Conservation (phyloP, 2,113 vertebrate genomes). For the Anser brachyrhynchus region DNA sequence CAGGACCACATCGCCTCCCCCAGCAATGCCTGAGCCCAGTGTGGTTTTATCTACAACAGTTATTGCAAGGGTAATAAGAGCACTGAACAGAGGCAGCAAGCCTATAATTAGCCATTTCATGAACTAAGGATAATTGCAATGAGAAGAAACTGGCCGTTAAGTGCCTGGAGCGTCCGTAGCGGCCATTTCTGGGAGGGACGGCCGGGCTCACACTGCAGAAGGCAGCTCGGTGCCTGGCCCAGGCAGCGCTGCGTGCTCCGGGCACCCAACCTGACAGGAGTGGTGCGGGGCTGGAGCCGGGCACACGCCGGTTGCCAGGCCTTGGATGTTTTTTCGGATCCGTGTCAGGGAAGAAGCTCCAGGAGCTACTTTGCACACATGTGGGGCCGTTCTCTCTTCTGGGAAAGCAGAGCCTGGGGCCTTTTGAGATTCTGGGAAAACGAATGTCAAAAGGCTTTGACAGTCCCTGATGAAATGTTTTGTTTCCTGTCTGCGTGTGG, state of each 20-base stretch:
- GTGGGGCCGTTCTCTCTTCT: background rate
- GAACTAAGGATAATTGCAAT: background rate
- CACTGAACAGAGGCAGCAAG: background rate
- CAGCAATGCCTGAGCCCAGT: background rate
- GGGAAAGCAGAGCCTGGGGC: background rate
- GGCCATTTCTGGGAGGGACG: background rate
- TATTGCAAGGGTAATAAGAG: background rate
- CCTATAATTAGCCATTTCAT: background rate
- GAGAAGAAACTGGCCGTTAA: background rate
- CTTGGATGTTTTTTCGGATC: background rate
- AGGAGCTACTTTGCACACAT: background rate
- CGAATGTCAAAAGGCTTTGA: too few species aligned
- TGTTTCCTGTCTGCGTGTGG: background rate
- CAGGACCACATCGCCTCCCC: background rate
- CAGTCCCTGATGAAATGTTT: background rate
- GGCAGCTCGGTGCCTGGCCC: too few species aligned
- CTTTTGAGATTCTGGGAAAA: background rate
- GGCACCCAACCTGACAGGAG: too few species aligned
- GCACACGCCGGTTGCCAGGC: background rate
- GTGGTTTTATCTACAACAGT: accelerated
- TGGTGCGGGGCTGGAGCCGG: background rate
- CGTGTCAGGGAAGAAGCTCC: background rate
- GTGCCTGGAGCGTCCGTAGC: background rate
- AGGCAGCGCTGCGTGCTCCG: too few species aligned
- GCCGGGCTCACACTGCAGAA: background rate